Conservation (phyloP, 2,797 vertebrate genomes). For the Lepilemur ruficaudatus region DNA sequence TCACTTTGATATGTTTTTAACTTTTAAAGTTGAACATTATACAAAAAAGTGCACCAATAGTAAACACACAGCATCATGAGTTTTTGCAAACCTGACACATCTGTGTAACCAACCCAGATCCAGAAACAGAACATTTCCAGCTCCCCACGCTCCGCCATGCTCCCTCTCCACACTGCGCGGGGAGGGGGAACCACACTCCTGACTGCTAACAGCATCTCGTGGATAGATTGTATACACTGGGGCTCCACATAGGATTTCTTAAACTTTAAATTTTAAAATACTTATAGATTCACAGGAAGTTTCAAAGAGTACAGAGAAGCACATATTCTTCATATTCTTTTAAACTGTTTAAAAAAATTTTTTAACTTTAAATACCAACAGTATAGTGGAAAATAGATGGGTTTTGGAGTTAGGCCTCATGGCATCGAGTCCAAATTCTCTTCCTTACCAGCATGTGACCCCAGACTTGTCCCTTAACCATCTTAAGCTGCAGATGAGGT, state of each 20-base stretch:
- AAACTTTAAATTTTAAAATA: constrained; percentile 26
- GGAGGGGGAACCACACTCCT: not conserved
- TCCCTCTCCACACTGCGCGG: not conserved
- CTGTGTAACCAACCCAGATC: not conserved
- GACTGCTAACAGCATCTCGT: not conserved
- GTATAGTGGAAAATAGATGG: not conserved
- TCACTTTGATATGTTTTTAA: not conserved
- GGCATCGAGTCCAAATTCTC: not conserved
- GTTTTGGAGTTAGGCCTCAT: not conserved
- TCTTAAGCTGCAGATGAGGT: not conserved
- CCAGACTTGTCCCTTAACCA: not conserved
- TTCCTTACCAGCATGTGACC: not conserved
- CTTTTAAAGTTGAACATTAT: not conserved
- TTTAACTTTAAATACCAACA: not conserved
- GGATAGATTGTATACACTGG: not conserved
- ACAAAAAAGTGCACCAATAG: not conserved
- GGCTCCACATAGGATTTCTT: not conserved
- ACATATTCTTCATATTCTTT: not conserved
- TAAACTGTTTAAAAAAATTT: not conserved
- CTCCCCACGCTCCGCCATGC: no score
- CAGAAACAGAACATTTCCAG: not conserved
- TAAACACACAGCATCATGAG: not conserved
- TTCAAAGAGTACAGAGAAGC: not conserved
- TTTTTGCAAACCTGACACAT: not conserved
- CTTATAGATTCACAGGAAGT: constrained; percentile 15